These are phyloP conservation scores for Sebastes jordani DNA, from an alignment of 2,797 vertebrate species.

Conservation along the genomic window DNA sequence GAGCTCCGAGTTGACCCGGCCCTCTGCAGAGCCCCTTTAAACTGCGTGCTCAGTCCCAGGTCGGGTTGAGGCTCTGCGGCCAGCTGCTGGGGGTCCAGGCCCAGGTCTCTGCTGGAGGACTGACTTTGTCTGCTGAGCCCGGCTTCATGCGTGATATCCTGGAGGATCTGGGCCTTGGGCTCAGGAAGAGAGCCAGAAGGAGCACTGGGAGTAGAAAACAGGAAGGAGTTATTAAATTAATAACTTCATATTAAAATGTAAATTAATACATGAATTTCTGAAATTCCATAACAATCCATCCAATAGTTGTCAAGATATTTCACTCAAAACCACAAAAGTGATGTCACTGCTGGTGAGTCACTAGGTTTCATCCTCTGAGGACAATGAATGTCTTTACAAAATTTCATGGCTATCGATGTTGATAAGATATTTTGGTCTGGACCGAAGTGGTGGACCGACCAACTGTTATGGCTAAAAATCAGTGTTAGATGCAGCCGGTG, in stretches of 20 bases:
- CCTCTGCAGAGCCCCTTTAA: constrained; percentile 57
- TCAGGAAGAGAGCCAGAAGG: constrained; percentile 12
- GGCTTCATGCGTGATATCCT: constrained; percentile 29
- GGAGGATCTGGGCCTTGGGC: neutral
- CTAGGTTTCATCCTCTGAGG: neutral
- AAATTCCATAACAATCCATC: neutral
- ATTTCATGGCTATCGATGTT: neutral
- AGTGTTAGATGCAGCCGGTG: neutral
- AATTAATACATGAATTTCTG: neutral
- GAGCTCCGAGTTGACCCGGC: constrained; percentile 60
- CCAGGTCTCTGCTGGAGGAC: constrained; percentile 3
- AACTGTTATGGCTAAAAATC: neutral
- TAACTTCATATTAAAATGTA: neutral
- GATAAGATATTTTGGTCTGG: neutral
- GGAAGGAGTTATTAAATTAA: neutral
- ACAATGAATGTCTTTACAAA: neutral
- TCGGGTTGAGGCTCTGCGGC: neutral
- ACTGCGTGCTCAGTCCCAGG: constrained; percentile 51
- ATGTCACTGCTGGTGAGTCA: neutral
- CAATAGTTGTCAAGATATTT: neutral
- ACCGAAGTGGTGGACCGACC: neutral
- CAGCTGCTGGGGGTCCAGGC: neutral
- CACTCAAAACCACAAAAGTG: neutral
- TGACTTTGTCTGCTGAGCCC: constrained; percentile 59
- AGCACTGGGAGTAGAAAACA: constrained; percentile 1